Base-by-base conservation (phyloP, 2,888 invertebrate genomes). In the Mamestra brassicae region DNA sequence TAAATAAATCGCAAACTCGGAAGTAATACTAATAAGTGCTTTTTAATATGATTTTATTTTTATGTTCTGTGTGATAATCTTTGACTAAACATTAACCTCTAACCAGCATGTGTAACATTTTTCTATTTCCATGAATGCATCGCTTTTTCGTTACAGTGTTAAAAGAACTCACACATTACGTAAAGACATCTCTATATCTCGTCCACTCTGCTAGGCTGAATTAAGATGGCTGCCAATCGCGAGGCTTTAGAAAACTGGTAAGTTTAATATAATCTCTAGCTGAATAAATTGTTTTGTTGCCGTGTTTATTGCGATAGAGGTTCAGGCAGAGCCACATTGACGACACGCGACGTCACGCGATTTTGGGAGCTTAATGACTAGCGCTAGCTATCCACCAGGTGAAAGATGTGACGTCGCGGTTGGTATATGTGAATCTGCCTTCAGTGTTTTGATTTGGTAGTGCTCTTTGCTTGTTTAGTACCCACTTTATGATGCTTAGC, bases 71-170 rank as follows among this genome's bases (percentile, higher is more conserved):
- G 82, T 81, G 71, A 82, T 71, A 76, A 77, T 68, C 77, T 81
- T 81, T 81, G 17, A 78, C 68, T 78, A 58, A 65, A 62, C 60
- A 77, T 80, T 75, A 80, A 80, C 62, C 38, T 73, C 26, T 82
- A 79, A 82, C 82, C 71, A 82, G 82, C 82, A 82, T 79, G 82
- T 82, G 70, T 47, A 61, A 79, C 79, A 72, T 82, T 76, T 79
- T 82, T 82, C 82, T 82, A 79, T 79, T 82, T 82, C 82, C 82
- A 82, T 82, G 82, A 82, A 82, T 82, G 82, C 82, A 82, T 82
- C 82, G 82, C 82, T 82, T 82, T 82, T 74, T 82, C 82, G 80
- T 82, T 82, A 76, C 82, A 82, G 82, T 82, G 81, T 79, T 81
- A 76, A 81, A 79, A 36, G 81, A 82, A 82, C 82, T 82, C 79